These are phyloP conservation scores for Clupea harengus DNA, from an alignment of 2,113 vertebrate genomes.

Conservation along the genomic window DNA sequence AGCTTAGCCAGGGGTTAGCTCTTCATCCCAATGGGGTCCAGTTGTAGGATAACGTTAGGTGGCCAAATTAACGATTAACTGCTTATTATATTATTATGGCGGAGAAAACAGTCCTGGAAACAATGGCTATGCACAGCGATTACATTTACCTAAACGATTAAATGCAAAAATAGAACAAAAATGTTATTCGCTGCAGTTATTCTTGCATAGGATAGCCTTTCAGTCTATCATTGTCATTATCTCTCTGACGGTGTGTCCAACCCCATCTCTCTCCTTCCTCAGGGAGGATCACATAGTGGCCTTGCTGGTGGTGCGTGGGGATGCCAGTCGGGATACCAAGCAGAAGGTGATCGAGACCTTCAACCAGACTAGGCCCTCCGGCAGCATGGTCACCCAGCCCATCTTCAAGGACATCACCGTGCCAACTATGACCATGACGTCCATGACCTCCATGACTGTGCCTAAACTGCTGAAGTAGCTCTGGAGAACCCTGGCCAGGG, in stretches of 20 bases:
- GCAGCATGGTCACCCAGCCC: conserved; percentile 73
- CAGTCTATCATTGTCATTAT: background rate
- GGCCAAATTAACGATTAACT: too few species aligned
- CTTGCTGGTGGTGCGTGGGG: conserved; percentile 85
- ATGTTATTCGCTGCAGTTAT: too few species aligned
- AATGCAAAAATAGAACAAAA: too few species aligned
- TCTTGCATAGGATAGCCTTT: too few species aligned
- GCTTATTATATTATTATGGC: too few species aligned
- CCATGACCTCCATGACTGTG: conserved; percentile 86
- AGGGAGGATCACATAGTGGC: conserved; percentile 95
- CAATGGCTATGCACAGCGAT: too few species aligned
- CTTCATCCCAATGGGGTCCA: too few species aligned
- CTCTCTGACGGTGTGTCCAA: background rate
- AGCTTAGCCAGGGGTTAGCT: too few species aligned
- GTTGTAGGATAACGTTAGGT: too few species aligned
- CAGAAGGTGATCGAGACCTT: conserved; percentile 94
- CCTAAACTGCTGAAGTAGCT: conserved; percentile 90
- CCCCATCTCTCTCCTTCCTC: conserved; percentile 3
- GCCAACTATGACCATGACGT: conserved; percentile 76
- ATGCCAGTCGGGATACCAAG: conserved; percentile 92
- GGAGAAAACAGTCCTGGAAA: too few species aligned
- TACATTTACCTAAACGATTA: too few species aligned
- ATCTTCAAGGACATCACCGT: conserved; percentile 92
- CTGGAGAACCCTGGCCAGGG: background rate
- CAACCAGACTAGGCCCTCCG: conserved; percentile 80